A percentile compares a stretch with the other conserved stretches of the same genome.
Conservation (phyloP, 2,113 vertebrate genomes). For the Lutjanus erythropterus region DNA sequence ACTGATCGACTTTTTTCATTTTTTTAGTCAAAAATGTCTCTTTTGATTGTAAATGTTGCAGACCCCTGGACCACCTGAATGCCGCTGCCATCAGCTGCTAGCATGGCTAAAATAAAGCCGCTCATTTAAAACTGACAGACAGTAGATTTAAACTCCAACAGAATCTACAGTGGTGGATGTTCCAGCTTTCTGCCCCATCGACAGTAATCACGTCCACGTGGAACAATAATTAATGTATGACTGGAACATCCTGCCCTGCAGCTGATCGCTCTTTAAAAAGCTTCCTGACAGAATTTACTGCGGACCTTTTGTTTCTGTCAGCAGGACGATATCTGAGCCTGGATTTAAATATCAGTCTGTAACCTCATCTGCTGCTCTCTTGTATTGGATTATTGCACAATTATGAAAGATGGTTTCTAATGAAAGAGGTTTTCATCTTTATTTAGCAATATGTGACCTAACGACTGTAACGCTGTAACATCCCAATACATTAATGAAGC, state of each 20-base stretch:
- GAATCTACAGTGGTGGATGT: background rate
- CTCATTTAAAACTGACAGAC: background rate
- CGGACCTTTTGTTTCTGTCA: constrained; percentile 12
- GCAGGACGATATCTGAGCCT: background rate
- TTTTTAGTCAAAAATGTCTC: too few species aligned
- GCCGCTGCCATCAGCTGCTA: background rate
- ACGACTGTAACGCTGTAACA: background rate
- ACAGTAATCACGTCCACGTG: constrained; percentile 22
- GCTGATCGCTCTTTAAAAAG: background rate
- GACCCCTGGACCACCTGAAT: too few species aligned
- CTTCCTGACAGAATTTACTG: constrained; percentile 8
- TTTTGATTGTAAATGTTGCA: too few species aligned
- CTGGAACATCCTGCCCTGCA: constrained; percentile 1
- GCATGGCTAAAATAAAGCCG: background rate
- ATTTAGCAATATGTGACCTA: background rate
- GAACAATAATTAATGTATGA: constrained; percentile 8
- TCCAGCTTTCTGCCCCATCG: constrained; percentile 6
- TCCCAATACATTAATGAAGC: background rate
- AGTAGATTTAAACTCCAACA: background rate
- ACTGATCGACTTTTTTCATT: too few species aligned
- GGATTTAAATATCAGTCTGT: background rate
- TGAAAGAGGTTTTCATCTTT: background rate
- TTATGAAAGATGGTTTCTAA: background rate
- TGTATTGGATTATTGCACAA: constrained; percentile 13
- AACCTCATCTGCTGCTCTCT: background rate